phyloP scores from a whole-genome alignment of 2,888 invertebrate genomes.

The Fragum sueziense region DNA sequence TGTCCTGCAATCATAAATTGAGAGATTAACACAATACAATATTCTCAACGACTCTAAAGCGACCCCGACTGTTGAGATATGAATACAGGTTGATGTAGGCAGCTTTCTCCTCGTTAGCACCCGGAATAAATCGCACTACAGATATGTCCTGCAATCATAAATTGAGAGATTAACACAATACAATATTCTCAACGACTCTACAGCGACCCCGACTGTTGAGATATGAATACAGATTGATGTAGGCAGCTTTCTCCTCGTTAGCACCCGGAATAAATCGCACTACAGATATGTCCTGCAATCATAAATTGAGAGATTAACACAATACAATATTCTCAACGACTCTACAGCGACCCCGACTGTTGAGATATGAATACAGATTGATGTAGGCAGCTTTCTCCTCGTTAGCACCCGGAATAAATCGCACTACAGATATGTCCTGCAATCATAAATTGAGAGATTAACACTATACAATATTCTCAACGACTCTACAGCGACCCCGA shows the following conservation, averaged over 20 bases:
- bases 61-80: constrained; percentile 91
- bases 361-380: constrained; percentile 93
- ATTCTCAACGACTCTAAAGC: constrained; percentile 90
- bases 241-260: constrained; percentile 90
- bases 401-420: constrained; percentile 90
- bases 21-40: too few species aligned
- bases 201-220: constrained; percentile 89
- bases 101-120: constrained; percentile 89
- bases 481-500: constrained; percentile 88
- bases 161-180: too few species aligned
- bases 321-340: constrained; percentile 93
- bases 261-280: constrained; percentile 91
- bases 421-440: constrained; percentile 90
- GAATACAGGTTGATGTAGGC: constrained; percentile 93
- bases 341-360: constrained; percentile 88
- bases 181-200: constrained; percentile 91
- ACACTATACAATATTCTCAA: too few species aligned
- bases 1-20: constrained; percentile 84
- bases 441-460: neutral
- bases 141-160: constrained; percentile 92
- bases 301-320: neutral
- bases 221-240: constrained; percentile 93
- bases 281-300: constrained; percentile 88
- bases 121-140: constrained; percentile 90
- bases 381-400: constrained; percentile 91